A percentile compares a stretch with the other conserved stretches of the same genome.
Evolutionary conservation across 2,797 vertebrate species (phyloP).

Genomic region (Microctenopoma lineatum): DNA sequence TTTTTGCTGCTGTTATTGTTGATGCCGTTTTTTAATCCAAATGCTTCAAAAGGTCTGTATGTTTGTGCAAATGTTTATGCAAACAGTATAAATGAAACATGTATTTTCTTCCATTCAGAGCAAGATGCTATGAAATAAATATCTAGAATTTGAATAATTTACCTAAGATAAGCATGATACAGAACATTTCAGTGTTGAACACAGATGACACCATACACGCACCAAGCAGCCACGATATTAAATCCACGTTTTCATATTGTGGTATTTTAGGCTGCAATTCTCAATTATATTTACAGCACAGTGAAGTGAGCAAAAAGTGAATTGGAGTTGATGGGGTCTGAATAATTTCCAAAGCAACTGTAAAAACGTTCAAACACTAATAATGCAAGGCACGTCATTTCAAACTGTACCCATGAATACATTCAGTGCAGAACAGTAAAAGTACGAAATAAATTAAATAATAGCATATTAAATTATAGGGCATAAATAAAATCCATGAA

Average conservation of each 20-base stretch:
- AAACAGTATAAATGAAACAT: not conserved
- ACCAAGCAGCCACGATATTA: too few relatives aligned
- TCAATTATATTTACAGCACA: too few relatives aligned
- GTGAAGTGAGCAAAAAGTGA: too few relatives aligned
- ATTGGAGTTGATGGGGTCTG: too few relatives aligned
- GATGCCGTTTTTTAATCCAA: not conserved
- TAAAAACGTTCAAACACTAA: slow-evolving; percentile 7
- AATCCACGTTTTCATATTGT: not conserved
- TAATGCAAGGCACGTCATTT: not conserved
- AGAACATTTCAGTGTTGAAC: too few relatives aligned
- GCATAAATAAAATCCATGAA: slow-evolving; percentile 24
- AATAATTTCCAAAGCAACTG: too few relatives aligned
- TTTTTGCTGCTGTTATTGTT: not conserved
- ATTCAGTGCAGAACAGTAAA: not conserved
- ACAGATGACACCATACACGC: too few relatives aligned
- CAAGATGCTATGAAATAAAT: not conserved
- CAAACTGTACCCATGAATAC: slow-evolving; percentile 1
- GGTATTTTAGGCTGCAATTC: too few relatives aligned
- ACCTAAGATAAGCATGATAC: too few relatives aligned
- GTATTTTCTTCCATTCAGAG: not conserved
- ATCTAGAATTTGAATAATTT: not conserved
- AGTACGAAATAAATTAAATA: too few relatives aligned
- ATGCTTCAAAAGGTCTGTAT: not conserved
- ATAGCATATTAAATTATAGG: not conserved
- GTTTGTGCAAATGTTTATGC: not conserved